phyloP scores from a whole-genome alignment of 1,140 invertebrate genomes.

The Nautilus pompilius region DNA sequence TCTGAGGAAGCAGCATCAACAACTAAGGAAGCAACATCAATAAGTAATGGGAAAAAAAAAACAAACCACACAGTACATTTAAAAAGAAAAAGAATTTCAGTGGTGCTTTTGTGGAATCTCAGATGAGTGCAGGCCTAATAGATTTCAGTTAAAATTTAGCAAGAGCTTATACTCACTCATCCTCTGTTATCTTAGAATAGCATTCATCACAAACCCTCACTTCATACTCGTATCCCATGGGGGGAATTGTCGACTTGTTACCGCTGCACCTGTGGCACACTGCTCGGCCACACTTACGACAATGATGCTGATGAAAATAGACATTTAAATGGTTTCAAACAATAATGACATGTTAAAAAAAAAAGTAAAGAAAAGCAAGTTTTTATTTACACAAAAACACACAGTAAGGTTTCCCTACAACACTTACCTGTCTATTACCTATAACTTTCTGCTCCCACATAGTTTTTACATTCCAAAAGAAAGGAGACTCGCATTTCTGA shows the following conservation, averaged over 20 bases:
- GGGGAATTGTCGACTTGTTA: slow-evolving; percentile 81
- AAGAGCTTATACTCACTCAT: slow-evolving; percentile 63
- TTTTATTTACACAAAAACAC: not conserved
- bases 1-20: too few relatives aligned
- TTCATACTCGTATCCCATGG: slow-evolving; percentile 97
- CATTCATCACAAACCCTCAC: slow-evolving; percentile 94
- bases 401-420: not conserved
- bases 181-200: slow-evolving; percentile 74
- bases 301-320: slow-evolving; percentile 57
- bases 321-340: not conserved
- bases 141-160: too few relatives aligned
- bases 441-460: slow-evolving; percentile 97
- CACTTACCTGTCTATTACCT: slow-evolving; percentile 84
- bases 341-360: not conserved
- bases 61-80: too few relatives aligned
- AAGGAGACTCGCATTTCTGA: slow-evolving; percentile 87
- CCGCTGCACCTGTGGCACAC: slow-evolving; percentile 84
- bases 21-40: too few relatives aligned
- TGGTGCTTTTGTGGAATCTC: too few relatives aligned
- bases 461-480: slow-evolving; percentile 97
- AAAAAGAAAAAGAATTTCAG: not conserved
- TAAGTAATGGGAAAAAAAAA: too few relatives aligned
- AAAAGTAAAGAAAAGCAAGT: not conserved
- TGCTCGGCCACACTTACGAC: slow-evolving; percentile 81
- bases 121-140: too few relatives aligned